Percentiles rank a stretch among this genome's conserved stretches.
Conservation (phyloP, 2,113 vertebrate species). For the Campylomormyrus numenius region DNA sequence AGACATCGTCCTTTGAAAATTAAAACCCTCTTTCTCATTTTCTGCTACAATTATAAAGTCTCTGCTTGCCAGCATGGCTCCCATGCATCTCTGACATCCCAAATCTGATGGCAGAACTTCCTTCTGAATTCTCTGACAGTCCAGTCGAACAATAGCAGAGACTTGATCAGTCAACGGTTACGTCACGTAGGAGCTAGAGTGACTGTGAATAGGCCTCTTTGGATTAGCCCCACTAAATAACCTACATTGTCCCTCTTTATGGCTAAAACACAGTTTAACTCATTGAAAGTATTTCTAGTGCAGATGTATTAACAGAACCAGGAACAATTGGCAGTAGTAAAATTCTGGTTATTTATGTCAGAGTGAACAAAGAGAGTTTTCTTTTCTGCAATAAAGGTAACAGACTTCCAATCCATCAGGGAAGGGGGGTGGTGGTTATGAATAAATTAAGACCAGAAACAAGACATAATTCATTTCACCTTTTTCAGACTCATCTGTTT, state of each 20-base stretch:
- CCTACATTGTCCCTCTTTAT: background rate
- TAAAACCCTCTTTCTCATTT: background rate
- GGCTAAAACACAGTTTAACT: background rate
- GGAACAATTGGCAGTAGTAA: background rate
- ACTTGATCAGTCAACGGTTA: background rate
- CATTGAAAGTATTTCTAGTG: background rate
- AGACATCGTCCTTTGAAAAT: background rate
- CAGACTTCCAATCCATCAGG: background rate
- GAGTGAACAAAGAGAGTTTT: background rate
- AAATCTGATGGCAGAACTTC: background rate
- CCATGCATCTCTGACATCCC: background rate
- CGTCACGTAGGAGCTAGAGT: background rate
- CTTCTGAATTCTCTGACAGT: background rate
- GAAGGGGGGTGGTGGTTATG: background rate
- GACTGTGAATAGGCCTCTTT: background rate
- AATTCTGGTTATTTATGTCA: background rate
- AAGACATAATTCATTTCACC: background rate
- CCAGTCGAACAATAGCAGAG: background rate
- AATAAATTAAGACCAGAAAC: background rate
- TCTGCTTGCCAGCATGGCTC: background rate
- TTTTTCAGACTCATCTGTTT: conserved; percentile 1
- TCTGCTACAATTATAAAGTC: background rate
- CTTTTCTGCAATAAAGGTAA: background rate
- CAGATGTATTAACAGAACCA: background rate
- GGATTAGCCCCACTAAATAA: background rate